A percentile compares a stretch with the other conserved stretches of the same genome.
phyloP scores from a whole-genome alignment of 1,140 invertebrate species.

The Bilobella aurantiaca region DNA sequence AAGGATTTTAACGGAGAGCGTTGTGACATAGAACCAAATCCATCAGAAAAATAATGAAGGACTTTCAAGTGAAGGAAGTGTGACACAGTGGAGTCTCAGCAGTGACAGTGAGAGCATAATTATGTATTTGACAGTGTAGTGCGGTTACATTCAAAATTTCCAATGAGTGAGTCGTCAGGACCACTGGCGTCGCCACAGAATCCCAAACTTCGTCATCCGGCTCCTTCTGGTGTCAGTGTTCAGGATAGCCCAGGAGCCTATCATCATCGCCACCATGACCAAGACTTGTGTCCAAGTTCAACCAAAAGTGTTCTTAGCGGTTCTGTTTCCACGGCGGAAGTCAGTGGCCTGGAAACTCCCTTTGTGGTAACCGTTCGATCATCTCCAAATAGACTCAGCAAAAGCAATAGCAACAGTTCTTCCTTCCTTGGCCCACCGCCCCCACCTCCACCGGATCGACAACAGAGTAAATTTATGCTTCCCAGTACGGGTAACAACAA shows the following conservation, averaged over 20 bases:
- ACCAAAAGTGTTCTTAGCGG: slow-evolving; percentile 20
- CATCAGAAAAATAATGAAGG: background rate
- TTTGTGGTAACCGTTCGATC: slow-evolving; percentile 32
- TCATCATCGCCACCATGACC: background rate
- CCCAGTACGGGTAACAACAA: slow-evolving; percentile 12
- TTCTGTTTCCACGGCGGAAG: slow-evolving; percentile 10
- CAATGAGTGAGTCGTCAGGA: slow-evolving; percentile 1
- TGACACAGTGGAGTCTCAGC: too few relatives aligned
- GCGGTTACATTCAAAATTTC: slow-evolving; percentile 2
- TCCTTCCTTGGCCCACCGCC: slow-evolving; percentile 16
- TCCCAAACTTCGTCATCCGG: background rate
- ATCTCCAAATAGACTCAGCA: slow-evolving; percentile 30
- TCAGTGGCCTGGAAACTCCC: slow-evolving; percentile 14
- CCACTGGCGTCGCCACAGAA: background rate
- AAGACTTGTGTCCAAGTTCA: background rate
- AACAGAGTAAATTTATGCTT: background rate
- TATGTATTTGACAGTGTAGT: background rate
- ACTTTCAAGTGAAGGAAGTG: background rate
- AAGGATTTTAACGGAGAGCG: background rate
- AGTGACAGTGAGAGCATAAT: too few relatives aligned
- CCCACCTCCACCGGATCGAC: too few relatives aligned
- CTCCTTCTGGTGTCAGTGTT: background rate
- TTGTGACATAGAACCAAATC: background rate
- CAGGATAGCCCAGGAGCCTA: background rate
- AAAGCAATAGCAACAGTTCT: slow-evolving; percentile 24